Evolutionary conservation across 2,797 vertebrate genomes (phyloP).

Genomic region (Meda fulgida): DNA sequence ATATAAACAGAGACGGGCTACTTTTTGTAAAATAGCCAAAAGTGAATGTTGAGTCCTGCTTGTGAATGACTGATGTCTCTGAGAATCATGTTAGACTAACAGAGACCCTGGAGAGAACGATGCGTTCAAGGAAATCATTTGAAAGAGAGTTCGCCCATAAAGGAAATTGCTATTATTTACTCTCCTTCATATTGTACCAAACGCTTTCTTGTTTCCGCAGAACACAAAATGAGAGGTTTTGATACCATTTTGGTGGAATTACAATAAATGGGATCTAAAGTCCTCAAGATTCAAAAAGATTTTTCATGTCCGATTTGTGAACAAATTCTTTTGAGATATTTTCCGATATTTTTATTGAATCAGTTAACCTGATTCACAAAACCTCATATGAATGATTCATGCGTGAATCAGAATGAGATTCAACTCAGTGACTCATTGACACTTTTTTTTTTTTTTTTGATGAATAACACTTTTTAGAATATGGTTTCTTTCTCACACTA

Average conservation of each 20-base stretch:
- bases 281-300: neutral
- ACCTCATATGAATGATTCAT: neutral
- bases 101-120: neutral
- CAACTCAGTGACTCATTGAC: neutral
- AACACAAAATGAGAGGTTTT: neutral
- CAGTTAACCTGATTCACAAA: neutral
- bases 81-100: neutral
- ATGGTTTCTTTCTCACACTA: neutral
- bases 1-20: neutral
- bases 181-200: neutral
- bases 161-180: neutral
- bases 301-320: neutral
- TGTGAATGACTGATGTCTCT: slow-evolving; percentile 3
- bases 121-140: neutral
- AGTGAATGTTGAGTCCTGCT: neutral
- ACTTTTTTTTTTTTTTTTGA: too few species aligned
- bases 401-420: neutral
- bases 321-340: neutral
- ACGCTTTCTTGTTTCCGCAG: neutral
- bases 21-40: neutral
- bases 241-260: neutral
- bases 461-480: neutral
- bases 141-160: neutral
- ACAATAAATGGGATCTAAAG: neutral
- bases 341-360: neutral